Evolutionary conservation across 1,140 invertebrate genomes (phyloP), one percentile per base, ranked within the genome.

Genomic region (Drosophila novamexicana): DNA sequence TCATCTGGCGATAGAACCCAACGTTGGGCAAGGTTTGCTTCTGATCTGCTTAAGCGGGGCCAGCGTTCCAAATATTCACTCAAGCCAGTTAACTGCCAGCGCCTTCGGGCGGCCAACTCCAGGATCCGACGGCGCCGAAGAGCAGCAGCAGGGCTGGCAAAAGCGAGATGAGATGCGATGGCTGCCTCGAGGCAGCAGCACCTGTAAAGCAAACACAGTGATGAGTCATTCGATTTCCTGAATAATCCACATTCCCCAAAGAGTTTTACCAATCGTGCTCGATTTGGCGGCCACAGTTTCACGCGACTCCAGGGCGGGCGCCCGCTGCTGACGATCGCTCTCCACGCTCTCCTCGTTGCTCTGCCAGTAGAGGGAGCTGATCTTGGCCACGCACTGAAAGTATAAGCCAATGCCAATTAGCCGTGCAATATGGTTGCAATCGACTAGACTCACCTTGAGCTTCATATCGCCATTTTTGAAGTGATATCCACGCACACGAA

Each of bases 271-370:
- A 92, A 94, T 94, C 36, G 93, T 94, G 65, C 93, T 92, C 6
- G 94, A 94, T 37, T 92, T 93, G 54, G 85, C 88, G 0, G 92
- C 89, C 6, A 92, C 91, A 3, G 94, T 94, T 75, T 94, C 94
- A 44, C 94, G 93, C 54, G 94, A 95, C 72, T 96, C 95, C 69
- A 95, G 90, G 7, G 94, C 95, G 10, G 95, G 94, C 0, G 95
- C 94, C 61, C 94, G 94, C 50, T 94, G 93, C 34, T 95, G 94
- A 53, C 94, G 93, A 76, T 94, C 94, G 12, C 96, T 96, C 75
- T 96, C 95, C 6, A 97, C 95, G 82, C 96, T 97, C 82, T 97
- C 96, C 90, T 97, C 97, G 79, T 97, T 97, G 85, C 95, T 97
- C 68, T 95, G 94, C 94, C 95, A 96, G 92, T 97, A 97, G 1